These are phyloP conservation scores for Syrrhaptes paradoxus DNA, from an alignment of 2,113 vertebrate species.

Conservation along the genomic window DNA sequence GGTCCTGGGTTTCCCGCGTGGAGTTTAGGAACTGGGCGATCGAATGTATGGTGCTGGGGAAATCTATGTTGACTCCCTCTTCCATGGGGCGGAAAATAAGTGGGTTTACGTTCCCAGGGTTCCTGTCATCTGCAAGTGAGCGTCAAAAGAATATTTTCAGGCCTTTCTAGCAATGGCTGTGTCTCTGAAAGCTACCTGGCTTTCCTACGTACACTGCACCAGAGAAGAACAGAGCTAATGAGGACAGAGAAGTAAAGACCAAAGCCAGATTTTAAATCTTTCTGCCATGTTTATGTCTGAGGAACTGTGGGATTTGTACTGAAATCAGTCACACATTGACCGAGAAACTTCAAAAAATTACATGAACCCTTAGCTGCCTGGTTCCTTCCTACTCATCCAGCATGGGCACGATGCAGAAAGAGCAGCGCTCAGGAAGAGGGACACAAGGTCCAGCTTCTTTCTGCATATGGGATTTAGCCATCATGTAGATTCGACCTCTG, in stretches of 20 bases:
- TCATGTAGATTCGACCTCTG: background rate
- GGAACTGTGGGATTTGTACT: rapidly evolving
- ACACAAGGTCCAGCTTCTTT: background rate
- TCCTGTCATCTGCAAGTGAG: constrained; percentile 95
- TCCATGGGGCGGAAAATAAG: constrained; percentile 86
- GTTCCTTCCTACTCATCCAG: background rate
- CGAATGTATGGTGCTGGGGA: constrained; percentile 88
- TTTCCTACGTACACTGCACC: background rate
- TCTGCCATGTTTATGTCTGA: background rate
- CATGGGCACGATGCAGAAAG: rapidly evolving
- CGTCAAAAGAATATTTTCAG: constrained; percentile 90
- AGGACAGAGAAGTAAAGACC: background rate
- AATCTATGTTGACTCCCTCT: constrained; percentile 84
- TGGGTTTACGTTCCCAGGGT: constrained; percentile 78
- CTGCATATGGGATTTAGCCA: background rate
- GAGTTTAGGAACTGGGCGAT: constrained; percentile 87
- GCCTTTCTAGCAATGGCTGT: constrained; percentile 41
- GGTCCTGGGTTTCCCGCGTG: constrained; percentile 84
- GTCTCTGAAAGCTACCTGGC: background rate
- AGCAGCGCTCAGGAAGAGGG: background rate
- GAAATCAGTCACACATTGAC: background rate
- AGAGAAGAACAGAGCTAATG: background rate
- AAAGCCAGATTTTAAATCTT: background rate
- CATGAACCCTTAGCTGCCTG: background rate
- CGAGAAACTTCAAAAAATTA: background rate